These are phyloP conservation scores for Drosophila stalkeri DNA, from an alignment of 2,888 invertebrate species.

Conservation along the genomic window DNA sequence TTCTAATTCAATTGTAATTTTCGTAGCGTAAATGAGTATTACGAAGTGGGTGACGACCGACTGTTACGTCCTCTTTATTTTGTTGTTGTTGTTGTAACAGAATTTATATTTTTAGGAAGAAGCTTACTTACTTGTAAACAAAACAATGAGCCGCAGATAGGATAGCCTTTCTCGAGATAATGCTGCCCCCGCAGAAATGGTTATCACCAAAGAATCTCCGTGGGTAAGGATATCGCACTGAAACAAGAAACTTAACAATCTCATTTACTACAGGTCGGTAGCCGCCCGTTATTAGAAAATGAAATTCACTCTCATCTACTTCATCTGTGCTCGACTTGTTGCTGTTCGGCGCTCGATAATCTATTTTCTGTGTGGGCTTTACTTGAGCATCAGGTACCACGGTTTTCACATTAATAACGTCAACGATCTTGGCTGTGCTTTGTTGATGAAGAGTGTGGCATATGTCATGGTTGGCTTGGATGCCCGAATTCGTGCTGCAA, in stretches of 20 bases:
- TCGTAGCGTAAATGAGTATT: too few relatives aligned
- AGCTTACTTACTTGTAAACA: background rate
- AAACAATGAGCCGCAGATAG: conserved; percentile 73
- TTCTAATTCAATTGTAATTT: too few relatives aligned
- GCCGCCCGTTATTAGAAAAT: conserved; percentile 65
- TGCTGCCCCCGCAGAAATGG: conserved; percentile 68
- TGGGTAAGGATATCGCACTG: conserved; percentile 31
- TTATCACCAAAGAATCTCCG: conserved; percentile 58
- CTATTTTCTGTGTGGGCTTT: background rate
- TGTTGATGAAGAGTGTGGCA: background rate
- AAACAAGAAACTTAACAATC: conserved; percentile 50
- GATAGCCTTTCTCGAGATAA: conserved; percentile 46
- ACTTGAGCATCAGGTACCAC: background rate
- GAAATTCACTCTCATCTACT: conserved; percentile 33
- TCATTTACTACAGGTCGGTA: conserved; percentile 53
- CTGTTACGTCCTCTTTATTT: background rate
- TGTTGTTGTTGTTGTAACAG: background rate
- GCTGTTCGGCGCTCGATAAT: background rate
- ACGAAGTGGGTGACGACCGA: too few relatives aligned
- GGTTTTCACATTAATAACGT: background rate
- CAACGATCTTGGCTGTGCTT: background rate
- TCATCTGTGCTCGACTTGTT: background rate
- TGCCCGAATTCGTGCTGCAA: background rate
- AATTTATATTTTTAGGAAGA: background rate
- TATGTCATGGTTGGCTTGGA: too few relatives aligned